Percentiles rank a stretch among this genome's conserved stretches.
These are phyloP conservation scores for Dryomyza anilis DNA, from an alignment of 2,888 invertebrate species.

Conservation along the genomic window DNA sequence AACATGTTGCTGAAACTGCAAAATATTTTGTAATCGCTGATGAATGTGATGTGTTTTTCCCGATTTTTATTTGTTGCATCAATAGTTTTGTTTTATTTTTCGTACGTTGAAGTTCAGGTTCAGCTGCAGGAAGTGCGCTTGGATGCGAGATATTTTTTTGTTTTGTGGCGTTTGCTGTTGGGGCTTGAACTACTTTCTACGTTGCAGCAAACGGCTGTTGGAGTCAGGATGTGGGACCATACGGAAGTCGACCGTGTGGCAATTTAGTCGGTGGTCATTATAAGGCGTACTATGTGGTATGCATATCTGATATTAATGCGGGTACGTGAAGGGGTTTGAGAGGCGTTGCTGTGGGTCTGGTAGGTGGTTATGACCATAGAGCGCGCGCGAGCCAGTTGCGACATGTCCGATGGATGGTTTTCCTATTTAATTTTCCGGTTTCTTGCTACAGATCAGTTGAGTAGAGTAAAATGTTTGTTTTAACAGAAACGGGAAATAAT, in stretches of 20 bases:
- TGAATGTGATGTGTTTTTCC: background rate
- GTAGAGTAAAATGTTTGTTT: too few species aligned
- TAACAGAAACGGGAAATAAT: too few species aligned
- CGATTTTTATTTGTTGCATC: background rate
- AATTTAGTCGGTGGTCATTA: background rate
- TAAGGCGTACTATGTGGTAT: too few species aligned
- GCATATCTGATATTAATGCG: too few species aligned
- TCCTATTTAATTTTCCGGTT: too few species aligned
- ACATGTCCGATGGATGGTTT: too few species aligned
- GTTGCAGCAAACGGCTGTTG: background rate
- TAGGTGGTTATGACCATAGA: too few species aligned
- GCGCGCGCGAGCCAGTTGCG: too few species aligned
- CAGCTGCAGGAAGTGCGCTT: slow-evolving; percentile 48
- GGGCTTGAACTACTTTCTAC: slow-evolving; percentile 49
- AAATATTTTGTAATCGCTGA: background rate
- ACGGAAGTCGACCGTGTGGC: slow-evolving; percentile 6
- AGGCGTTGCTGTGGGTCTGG: too few species aligned
- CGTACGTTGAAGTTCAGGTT: slow-evolving; percentile 54
- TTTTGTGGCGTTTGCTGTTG: background rate
- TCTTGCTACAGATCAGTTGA: too few species aligned
- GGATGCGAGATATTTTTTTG: slow-evolving; percentile 1
- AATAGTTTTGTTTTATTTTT: background rate
- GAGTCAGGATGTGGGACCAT: slow-evolving; percentile 12
- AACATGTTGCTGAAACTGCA: background rate
- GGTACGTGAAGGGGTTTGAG: too few species aligned